phyloP scores from a whole-genome alignment of 2,113 vertebrate genomes.

The Galeopterus variegatus region DNA sequence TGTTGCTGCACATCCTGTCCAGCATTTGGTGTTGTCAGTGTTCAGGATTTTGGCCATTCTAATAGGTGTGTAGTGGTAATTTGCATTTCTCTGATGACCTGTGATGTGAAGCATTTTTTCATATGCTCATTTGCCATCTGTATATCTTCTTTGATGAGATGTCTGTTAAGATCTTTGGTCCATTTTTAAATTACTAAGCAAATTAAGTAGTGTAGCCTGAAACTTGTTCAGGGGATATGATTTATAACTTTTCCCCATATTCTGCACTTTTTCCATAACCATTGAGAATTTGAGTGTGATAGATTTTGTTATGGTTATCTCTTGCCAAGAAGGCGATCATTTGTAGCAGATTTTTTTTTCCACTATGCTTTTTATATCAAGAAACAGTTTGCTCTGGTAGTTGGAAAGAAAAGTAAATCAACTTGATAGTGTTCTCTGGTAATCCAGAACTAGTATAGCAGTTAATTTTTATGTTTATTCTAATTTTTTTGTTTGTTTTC shows the following conservation, averaged over 20 bases:
- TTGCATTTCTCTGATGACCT: background rate
- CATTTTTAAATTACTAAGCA: background rate
- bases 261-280: background rate
- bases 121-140: background rate
- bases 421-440: background rate
- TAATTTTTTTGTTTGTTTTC: conserved; percentile 45
- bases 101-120: background rate
- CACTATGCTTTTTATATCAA: background rate
- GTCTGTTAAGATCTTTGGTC: background rate
- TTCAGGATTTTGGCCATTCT: background rate
- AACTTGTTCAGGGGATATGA: background rate
- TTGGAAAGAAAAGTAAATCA: conserved; percentile 51
- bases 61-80: background rate
- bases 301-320: background rate
- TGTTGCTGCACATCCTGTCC: background rate
- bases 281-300: background rate
- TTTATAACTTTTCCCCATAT: background rate
- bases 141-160: background rate
- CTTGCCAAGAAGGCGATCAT: background rate
- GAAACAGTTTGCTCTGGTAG: background rate
- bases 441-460: background rate
- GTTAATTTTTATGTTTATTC: conserved; percentile 15
- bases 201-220: background rate
- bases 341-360: background rate
- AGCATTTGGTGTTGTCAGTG: background rate